A percentile compares a stretch with the other conserved stretches of the same genome.
Evolutionary conservation across 2,113 vertebrate genomes (phyloP).

Genomic region (Aleadryas rufinucha): DNA sequence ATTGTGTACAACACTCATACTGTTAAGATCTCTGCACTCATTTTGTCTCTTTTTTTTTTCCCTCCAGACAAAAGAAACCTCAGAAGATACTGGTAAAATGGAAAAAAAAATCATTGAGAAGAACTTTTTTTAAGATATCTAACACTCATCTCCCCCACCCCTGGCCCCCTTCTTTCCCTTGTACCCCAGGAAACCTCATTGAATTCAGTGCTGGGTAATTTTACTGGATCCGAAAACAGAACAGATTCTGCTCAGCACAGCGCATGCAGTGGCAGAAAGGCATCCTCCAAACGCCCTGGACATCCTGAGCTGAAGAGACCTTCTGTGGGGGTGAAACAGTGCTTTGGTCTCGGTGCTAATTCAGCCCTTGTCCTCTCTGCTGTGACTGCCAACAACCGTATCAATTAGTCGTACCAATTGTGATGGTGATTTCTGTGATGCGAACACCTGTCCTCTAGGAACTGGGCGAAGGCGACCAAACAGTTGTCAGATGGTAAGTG

Average conservation of each 20-base stretch:
- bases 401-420: conserved; percentile 73
- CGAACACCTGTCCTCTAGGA: conserved; percentile 78
- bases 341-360: conserved; percentile 49
- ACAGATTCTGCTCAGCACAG: conserved; percentile 4
- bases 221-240: background rate
- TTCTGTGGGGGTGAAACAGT: conserved; percentile 32
- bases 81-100: background rate
- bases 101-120: background rate
- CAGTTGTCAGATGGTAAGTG: conserved; percentile 82
- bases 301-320: conserved; percentile 27
- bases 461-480: conserved; percentile 72
- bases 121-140: background rate
- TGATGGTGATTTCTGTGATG: conserved; percentile 66
- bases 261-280: background rate
- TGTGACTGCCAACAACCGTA: conserved; percentile 66
- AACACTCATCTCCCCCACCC: background rate
- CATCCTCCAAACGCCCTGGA: background rate
- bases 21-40: background rate
- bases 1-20: background rate
- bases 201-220: background rate
- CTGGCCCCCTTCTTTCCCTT: background rate
- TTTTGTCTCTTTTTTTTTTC: background rate
- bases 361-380: conserved; percentile 63
- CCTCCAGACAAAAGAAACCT: background rate
- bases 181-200: background rate